These are phyloP conservation scores for Harpagus bidentatus DNA, from an alignment of 2,113 vertebrate species.

Conservation along the genomic window DNA sequence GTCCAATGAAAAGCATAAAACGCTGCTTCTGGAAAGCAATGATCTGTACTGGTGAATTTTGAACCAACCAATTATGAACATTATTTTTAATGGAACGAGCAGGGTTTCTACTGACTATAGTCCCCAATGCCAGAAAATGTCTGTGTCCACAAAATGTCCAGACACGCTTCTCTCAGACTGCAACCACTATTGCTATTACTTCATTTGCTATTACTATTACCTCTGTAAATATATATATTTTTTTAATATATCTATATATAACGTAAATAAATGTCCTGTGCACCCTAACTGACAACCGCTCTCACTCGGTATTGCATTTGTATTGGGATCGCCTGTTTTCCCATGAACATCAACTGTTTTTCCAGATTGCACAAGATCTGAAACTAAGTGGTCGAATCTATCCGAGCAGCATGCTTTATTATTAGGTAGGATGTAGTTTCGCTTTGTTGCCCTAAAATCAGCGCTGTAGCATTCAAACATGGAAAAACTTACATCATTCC, in stretches of 20 bases:
- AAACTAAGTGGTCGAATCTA: neutral
- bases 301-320: neutral
- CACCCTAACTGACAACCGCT: neutral
- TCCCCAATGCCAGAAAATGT: neutral
- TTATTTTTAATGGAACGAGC: conserved; percentile 19
- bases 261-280: neutral
- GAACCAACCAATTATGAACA: neutral
- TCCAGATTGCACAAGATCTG: neutral
- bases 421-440: neutral
- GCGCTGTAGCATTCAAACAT: neutral
- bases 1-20: conserved; percentile 61
- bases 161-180: neutral
- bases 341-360: neutral
- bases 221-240: neutral
- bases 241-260: neutral
- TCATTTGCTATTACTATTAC: neutral
- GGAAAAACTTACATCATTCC: conserved; percentile 30
- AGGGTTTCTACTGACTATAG: neutral
- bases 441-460: neutral
- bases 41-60: conserved; percentile 56
- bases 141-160: conserved; percentile 14
- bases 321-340: neutral
- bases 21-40: conserved; percentile 42
- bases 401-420: neutral
- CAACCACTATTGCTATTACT: neutral